A percentile compares a stretch with the other conserved stretches of the same genome.
phyloP scores from a whole-genome alignment of 1,140 invertebrate genomes.

The Brachionus manjavacas region DNA sequence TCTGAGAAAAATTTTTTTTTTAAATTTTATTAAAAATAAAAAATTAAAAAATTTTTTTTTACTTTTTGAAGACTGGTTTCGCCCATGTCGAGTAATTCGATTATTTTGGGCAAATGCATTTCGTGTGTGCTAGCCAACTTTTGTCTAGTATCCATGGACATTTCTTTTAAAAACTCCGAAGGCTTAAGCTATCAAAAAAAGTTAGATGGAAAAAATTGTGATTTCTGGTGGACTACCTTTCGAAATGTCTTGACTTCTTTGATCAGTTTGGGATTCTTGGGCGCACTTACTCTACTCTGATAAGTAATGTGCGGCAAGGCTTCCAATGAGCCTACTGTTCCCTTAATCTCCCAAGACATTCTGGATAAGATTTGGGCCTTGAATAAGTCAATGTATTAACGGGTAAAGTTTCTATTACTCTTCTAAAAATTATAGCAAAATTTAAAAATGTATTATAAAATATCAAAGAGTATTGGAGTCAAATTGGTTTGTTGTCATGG shows the following conservation, averaged over 20 bases:
- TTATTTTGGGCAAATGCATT: slow-evolving; percentile 55
- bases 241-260: slow-evolving; percentile 46
- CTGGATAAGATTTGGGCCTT: neutral
- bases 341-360: slow-evolving; percentile 39
- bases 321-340: slow-evolving; percentile 13
- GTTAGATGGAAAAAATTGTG: slow-evolving; percentile 18
- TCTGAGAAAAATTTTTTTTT: neutral
- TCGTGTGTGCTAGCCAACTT: slow-evolving; percentile 55
- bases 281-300: slow-evolving; percentile 55
- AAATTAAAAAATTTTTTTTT: neutral
- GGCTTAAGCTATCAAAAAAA: slow-evolving; percentile 53
- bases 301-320: slow-evolving; percentile 44
- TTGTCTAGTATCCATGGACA: slow-evolving; percentile 56
- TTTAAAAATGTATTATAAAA: slow-evolving; percentile 7
- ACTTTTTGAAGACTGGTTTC: slow-evolving; percentile 57
- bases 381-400: neutral
- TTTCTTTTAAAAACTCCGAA: slow-evolving; percentile 55
- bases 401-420: neutral
- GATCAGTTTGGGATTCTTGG: slow-evolving; percentile 56
- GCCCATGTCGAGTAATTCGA: slow-evolving; percentile 56
- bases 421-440: slow-evolving; percentile 2
- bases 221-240: slow-evolving; percentile 45
- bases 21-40: neutral
- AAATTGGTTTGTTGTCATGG: slow-evolving; percentile 24
- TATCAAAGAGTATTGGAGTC: neutral